These are phyloP conservation scores for Dendropsophus ebraccatus DNA, from an alignment of 2,113 vertebrate species.

Conservation along the genomic window DNA sequence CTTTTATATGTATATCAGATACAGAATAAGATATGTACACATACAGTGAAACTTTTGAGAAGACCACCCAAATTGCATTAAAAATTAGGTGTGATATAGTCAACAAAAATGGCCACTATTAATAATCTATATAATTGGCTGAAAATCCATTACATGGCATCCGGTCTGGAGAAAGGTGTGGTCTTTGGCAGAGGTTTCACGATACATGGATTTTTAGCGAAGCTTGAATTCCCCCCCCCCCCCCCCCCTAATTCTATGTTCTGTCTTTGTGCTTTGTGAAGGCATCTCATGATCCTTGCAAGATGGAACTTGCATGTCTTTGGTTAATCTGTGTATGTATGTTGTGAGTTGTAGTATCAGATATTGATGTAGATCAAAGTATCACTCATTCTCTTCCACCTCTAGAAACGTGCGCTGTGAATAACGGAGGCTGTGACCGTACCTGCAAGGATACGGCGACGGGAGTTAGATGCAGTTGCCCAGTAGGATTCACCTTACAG, in stretches of 20 bases:
- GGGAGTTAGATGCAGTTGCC: constrained; percentile 95
- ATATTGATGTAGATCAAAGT: background rate
- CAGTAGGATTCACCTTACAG: constrained; percentile 94
- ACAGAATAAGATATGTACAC: background rate
- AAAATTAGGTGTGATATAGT: no score
- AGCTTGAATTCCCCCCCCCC: no score
- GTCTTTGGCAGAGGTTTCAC: no score
- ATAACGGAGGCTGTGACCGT: constrained; percentile 95
- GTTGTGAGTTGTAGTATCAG: background rate
- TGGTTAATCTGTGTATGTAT: background rate
- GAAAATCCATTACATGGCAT: no score
- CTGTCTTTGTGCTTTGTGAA: background rate
- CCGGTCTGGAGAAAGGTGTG: no score
- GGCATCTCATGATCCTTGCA: background rate
- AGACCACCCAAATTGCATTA: no score
- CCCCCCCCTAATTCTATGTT: background rate
- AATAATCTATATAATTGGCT: no score
- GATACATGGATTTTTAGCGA: background rate
- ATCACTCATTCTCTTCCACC: constrained; percentile 29
- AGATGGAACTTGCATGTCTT: constrained; percentile 1
- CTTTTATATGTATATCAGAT: constrained; percentile 1
- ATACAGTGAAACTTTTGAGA: no score
- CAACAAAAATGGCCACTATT: no score
- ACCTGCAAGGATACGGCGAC: constrained; percentile 97
- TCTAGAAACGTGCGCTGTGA: constrained; percentile 95